phyloP scores from a whole-genome alignment of 2,888 invertebrate species.

The Erynnis tages region DNA sequence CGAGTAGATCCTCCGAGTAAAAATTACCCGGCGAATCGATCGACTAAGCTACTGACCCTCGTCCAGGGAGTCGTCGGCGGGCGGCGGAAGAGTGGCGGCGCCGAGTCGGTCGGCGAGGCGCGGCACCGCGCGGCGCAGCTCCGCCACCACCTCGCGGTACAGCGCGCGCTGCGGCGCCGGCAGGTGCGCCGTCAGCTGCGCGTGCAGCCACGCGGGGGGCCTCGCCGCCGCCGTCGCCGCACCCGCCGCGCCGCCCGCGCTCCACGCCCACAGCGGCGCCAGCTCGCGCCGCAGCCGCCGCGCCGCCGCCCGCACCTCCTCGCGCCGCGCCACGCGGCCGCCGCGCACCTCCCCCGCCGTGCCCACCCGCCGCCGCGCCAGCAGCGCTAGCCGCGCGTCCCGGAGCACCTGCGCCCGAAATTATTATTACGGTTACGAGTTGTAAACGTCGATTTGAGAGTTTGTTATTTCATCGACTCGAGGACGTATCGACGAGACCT shows the following conservation, averaged over 20 bases:
- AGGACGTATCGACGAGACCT: too few species aligned
- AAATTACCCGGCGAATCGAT: too few species aligned
- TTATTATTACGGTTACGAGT: too few species aligned
- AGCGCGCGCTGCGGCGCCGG: slow-evolving; percentile 40
- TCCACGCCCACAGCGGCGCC: slow-evolving; percentile 46
- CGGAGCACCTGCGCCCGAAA: slow-evolving; percentile 43
- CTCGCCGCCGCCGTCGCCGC: slow-evolving; percentile 38
- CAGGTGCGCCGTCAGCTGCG: slow-evolving; percentile 51
- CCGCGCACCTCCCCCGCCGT: slow-evolving; percentile 35
- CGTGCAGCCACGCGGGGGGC: slow-evolving; percentile 48
- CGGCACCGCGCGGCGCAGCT: slow-evolving; percentile 49
- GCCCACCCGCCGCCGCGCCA: slow-evolving; percentile 36
- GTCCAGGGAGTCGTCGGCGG: slow-evolving; percentile 29
- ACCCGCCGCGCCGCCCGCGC: slow-evolving; percentile 46
- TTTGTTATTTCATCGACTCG: too few species aligned
- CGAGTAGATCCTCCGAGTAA: too few species aligned
- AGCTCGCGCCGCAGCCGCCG: slow-evolving; percentile 40
- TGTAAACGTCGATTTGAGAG: too few species aligned
- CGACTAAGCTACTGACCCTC: too few species aligned
- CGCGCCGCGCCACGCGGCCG: slow-evolving; percentile 38
- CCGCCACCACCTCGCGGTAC: slow-evolving; percentile 42
- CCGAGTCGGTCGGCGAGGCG: slow-evolving; percentile 42
- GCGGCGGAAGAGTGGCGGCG: slow-evolving; percentile 27
- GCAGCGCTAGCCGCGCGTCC: slow-evolving; percentile 46
- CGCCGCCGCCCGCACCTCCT: slow-evolving; percentile 39